Percentiles rank a stretch among this genome's conserved stretches.
These are phyloP conservation scores for Paragorgia papillata DNA, from an alignment of 92 coral and sea anemone species.

Conservation along the genomic window DNA sequence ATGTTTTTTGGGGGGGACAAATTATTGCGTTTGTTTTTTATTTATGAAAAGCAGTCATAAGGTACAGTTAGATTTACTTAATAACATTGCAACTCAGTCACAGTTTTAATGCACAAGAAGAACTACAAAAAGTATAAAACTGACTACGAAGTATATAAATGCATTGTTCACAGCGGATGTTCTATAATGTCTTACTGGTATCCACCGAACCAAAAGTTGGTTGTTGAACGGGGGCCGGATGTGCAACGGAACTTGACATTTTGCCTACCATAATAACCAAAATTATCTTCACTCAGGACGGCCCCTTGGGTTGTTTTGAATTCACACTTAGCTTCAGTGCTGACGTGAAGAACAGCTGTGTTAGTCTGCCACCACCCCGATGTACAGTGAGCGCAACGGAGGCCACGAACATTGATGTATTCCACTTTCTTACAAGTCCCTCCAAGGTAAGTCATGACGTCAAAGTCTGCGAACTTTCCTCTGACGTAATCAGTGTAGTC, in stretches of 20 bases:
- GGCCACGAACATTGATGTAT: constrained; percentile 64
- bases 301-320: constrained; percentile 52
- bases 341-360: constrained; percentile 49
- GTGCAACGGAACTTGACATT: constrained; percentile 76
- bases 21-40: too few species aligned
- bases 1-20: too few species aligned
- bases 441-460: constrained; percentile 47
- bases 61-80: too few species aligned
- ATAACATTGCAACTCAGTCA: too few species aligned
- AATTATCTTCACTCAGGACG: constrained; percentile 65
- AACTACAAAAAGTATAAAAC: too few species aligned
- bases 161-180: too few species aligned
- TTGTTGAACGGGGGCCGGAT: constrained; percentile 57
- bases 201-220: constrained; percentile 83
- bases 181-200: constrained; percentile 49
- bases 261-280: constrained; percentile 47
- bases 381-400: constrained; percentile 47
- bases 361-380: constrained; percentile 58
- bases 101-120: too few species aligned
- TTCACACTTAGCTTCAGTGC: constrained; percentile 51
- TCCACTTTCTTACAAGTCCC: constrained; percentile 63
- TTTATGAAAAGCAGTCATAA: too few species aligned
- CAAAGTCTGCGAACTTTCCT: constrained; percentile 60
- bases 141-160: too few species aligned
- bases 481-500: constrained; percentile 71